Percentiles rank a stretch among this genome's conserved stretches.
phyloP scores from a whole-genome alignment of 2,113 vertebrate species.

The Beaufortia kweichowensis region DNA sequence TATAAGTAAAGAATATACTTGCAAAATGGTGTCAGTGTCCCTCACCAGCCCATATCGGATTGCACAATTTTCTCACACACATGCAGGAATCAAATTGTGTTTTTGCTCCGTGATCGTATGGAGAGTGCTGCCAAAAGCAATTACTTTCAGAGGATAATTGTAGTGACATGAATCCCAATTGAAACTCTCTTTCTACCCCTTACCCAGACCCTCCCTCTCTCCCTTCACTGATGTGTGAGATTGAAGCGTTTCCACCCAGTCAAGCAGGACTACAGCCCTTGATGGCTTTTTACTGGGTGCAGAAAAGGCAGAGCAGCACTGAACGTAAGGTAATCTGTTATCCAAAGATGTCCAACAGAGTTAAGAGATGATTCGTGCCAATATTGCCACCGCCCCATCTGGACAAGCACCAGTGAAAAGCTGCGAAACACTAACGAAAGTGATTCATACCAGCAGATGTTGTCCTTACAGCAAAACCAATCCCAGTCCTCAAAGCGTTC shows the following conservation, averaged over 20 bases:
- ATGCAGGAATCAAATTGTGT: conserved; percentile 37
- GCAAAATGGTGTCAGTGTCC: conserved; percentile 24
- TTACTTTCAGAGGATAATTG: conserved; percentile 47
- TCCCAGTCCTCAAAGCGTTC: conserved; percentile 17
- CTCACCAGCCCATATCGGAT: conserved; percentile 26
- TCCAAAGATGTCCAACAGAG: conserved; percentile 2
- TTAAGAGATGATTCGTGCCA: conserved; percentile 9
- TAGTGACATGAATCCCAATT: conserved; percentile 46
- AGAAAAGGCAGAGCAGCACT: conserved; percentile 9
- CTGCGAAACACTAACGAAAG: conserved; percentile 14
- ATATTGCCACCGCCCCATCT: conserved; percentile 5
- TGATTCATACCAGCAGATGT: conserved; percentile 20
- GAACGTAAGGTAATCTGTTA: conserved; percentile 24
- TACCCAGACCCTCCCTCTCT: conserved; percentile 33
- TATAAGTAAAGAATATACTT: conserved; percentile 8
- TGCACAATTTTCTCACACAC: conserved; percentile 3
- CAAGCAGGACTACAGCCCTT: conserved; percentile 41
- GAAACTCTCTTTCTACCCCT: conserved; percentile 31
- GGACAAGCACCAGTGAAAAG: conserved; percentile 10
- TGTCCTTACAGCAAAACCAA: background rate
- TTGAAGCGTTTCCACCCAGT: conserved; percentile 48
- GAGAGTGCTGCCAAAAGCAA: conserved; percentile 50
- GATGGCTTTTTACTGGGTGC: conserved; percentile 45
- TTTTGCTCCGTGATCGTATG: conserved; percentile 33
- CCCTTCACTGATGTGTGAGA: conserved; percentile 50